Conservation (phyloP, 2,797 vertebrate genomes). For the Tenualosa thibaudeaui region DNA sequence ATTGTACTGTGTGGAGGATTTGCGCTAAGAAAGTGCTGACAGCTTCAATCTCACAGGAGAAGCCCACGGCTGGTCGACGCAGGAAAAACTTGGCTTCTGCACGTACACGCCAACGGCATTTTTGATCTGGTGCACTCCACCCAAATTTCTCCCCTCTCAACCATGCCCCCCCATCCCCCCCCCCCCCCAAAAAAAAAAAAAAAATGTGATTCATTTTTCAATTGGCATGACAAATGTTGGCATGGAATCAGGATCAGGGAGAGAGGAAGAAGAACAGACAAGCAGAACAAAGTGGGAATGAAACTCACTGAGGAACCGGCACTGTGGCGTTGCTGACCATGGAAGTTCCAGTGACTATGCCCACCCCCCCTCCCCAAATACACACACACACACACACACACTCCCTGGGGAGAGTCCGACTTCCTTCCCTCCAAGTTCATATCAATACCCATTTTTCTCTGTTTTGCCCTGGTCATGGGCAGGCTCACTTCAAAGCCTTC, state of each 20-base stretch:
- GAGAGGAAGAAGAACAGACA: slow-evolving; percentile 30
- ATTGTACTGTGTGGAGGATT: slow-evolving; percentile 51
- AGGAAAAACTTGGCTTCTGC: not conserved
- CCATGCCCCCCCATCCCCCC: not conserved
- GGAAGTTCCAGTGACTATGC: not conserved
- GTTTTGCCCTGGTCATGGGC: not conserved
- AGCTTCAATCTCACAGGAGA: slow-evolving; percentile 55
- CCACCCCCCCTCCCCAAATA: no score
- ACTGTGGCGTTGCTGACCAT: not conserved
- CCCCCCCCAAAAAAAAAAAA: not conserved
- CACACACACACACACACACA: no score
- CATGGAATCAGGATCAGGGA: slow-evolving; percentile 12
- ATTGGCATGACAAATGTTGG: slow-evolving; percentile 44
- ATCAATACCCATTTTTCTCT: not conserved
- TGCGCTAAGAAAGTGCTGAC: slow-evolving; percentile 69
- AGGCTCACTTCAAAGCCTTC: not conserved
- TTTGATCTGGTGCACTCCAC: not conserved
- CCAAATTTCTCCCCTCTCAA: not conserved
- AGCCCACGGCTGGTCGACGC: slow-evolving; percentile 1
- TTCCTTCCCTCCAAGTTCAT: not conserved
- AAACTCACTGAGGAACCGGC: not conserved
- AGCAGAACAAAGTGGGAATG: slow-evolving; percentile 32
- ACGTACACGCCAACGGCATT: slow-evolving; percentile 17
- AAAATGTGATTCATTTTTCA: slow-evolving; percentile 44
- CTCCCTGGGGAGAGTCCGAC: not conserved